phyloP scores from a whole-genome alignment of 1,140 invertebrate genomes.

The Cecropterus lyciades region DNA sequence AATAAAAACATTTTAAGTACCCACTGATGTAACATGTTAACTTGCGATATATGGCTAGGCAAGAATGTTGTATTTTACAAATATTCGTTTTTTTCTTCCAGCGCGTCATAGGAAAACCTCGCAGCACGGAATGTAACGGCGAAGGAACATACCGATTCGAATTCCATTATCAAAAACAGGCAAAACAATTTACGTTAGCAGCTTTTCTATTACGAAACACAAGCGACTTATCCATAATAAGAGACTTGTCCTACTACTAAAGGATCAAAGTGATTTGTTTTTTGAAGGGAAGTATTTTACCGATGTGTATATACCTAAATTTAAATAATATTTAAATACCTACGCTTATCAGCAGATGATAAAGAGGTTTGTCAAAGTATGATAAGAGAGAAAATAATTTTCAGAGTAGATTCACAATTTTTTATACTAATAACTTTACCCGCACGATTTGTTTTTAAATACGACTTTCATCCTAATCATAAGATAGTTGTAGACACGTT shows the following conservation, averaged over 20 bases:
- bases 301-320: too few species aligned
- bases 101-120: constrained; percentile 22
- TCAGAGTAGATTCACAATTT: too few species aligned
- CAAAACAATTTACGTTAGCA: constrained; percentile 46
- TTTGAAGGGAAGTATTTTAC: too few species aligned
- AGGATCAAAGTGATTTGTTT: too few species aligned
- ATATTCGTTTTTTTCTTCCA: not conserved
- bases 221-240: constrained; percentile 43
- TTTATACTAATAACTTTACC: too few species aligned
- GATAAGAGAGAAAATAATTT: too few species aligned
- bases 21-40: not conserved
- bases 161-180: constrained; percentile 59
- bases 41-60: constrained; percentile 1
- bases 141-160: constrained; percentile 30
- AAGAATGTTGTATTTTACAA: constrained; percentile 2
- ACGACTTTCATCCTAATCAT: too few species aligned
- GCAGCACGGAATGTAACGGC: constrained; percentile 25
- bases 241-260: constrained; percentile 27
- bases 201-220: constrained; percentile 50
- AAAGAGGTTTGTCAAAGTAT: too few species aligned
- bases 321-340: too few species aligned
- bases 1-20: constrained; percentile 11
- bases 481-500: too few species aligned
- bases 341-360: too few species aligned
- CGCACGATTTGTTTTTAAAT: too few species aligned